Percentiles rank a stretch among this genome's conserved stretches.
These are phyloP conservation scores for Amphiprion percula DNA, from an alignment of 2,113 vertebrate species.

Conservation along the genomic window DNA sequence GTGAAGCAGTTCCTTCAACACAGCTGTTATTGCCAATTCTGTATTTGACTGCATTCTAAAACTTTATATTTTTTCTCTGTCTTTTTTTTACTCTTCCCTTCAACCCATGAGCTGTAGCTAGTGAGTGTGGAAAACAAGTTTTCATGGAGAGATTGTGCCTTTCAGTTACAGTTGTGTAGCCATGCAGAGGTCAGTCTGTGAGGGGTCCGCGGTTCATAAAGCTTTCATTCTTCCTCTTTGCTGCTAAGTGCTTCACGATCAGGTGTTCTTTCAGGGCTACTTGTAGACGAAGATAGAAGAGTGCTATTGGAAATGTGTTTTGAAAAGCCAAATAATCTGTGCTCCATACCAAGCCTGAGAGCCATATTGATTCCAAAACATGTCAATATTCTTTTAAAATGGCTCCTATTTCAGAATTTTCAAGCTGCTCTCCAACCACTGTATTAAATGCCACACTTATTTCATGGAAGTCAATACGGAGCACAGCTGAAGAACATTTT, in stretches of 20 bases:
- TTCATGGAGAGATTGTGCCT: conserved; percentile 14
- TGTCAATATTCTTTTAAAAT: conserved; percentile 33
- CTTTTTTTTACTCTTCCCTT: neutral
- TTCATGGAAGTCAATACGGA: conserved; percentile 1
- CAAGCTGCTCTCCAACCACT: neutral
- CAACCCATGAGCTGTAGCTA: neutral
- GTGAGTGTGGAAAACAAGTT: neutral
- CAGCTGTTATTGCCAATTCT: neutral
- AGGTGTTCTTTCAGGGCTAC: conserved; percentile 33
- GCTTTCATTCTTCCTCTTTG: conserved; percentile 13
- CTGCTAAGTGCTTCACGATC: neutral
- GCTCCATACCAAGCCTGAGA: conserved; percentile 5
- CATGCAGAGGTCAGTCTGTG: conserved; percentile 20
- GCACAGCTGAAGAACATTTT: neutral
- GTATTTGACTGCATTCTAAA: neutral
- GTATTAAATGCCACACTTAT: neutral
- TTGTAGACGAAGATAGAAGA: conserved; percentile 5
- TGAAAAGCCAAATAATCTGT: conserved; percentile 13
- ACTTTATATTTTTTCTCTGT: neutral
- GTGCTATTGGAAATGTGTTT: conserved; percentile 26
- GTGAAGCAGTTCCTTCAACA: accelerated
- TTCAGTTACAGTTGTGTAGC: neutral
- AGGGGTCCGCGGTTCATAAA: conserved; percentile 33
- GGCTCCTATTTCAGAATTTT: neutral
- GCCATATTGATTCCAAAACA: conserved; percentile 43